Evolutionary conservation across 2,888 invertebrate species (phyloP).

Genomic region (Melikaiella ostensackeni): DNA sequence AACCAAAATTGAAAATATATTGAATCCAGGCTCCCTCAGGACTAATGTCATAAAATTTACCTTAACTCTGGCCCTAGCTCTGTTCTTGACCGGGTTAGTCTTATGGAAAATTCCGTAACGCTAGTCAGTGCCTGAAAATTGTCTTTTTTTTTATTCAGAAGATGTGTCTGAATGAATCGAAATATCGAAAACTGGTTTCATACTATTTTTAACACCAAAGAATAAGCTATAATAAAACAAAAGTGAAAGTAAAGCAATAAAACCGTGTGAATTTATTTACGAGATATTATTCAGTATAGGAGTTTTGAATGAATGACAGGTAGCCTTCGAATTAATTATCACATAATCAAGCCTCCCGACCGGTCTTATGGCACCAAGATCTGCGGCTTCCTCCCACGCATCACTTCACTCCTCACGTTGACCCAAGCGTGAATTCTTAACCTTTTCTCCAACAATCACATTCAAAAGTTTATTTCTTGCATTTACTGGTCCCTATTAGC

Average conservation of each 20-base stretch:
- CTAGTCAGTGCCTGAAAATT: too few relatives aligned
- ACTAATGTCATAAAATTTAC: too few relatives aligned
- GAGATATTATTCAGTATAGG: constrained; percentile 2
- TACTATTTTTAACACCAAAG: neutral
- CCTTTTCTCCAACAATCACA: neutral
- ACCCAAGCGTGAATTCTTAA: constrained; percentile 45
- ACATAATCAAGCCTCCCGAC: constrained; percentile 59
- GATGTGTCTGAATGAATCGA: neutral
- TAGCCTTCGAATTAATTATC: constrained; percentile 65
- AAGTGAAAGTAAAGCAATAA: constrained; percentile 20
- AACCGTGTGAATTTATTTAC: constrained; percentile 23
- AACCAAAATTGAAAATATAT: neutral
- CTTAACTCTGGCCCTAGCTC: too few relatives aligned
- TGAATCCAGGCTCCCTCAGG: too few relatives aligned
- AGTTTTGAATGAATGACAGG: constrained; percentile 47
- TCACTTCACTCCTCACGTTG: constrained; percentile 49
- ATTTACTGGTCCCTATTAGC: neutral
- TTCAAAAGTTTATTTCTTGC: neutral
- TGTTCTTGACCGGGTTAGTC: too few relatives aligned
- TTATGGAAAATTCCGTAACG: too few relatives aligned
- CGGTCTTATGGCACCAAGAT: constrained; percentile 53
- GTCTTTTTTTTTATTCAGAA: neutral
- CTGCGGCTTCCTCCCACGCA: constrained; percentile 52
- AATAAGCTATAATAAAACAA: neutral
- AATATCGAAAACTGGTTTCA: neutral